Evolutionary conservation across 2,113 vertebrate species (phyloP).

Genomic region (Petroica traversi): DNA sequence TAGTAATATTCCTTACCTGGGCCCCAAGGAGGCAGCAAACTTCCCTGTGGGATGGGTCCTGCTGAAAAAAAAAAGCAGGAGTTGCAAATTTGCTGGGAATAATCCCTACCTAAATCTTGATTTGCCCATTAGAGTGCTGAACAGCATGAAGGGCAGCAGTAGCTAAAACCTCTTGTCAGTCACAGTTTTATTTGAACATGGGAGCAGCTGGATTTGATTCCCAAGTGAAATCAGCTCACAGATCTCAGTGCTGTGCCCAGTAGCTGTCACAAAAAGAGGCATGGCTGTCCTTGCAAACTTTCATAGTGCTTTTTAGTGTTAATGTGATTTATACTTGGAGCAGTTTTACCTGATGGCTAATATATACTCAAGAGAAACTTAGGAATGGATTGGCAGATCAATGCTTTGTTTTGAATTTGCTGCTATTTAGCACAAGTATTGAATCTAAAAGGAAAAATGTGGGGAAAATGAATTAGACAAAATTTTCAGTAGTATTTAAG

Average conservation of each 20-base stretch:
- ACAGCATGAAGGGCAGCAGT: neutral
- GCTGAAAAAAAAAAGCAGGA: neutral
- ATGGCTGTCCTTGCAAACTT: neutral
- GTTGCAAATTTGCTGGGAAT: neutral
- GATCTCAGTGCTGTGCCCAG: neutral
- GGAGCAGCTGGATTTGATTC: conserved; percentile 1
- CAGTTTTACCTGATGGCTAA: neutral
- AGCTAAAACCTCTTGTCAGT: neutral
- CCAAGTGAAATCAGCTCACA: neutral
- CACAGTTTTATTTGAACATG: neutral
- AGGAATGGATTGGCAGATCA: neutral
- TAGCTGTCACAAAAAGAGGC: conserved; percentile 2
- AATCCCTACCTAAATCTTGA: neutral
- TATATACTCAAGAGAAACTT: conserved; percentile 21
- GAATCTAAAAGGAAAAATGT: neutral
- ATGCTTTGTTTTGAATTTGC: neutral
- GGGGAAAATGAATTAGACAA: neutral
- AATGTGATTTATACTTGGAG: neutral
- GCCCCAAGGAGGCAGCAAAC: neutral
- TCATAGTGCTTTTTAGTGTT: neutral
- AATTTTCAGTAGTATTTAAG: neutral
- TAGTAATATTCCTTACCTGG: neutral
- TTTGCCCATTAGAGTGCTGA: neutral
- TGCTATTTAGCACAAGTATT: neutral
- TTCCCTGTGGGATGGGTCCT: neutral